These are phyloP conservation scores for Electrona antarctica DNA, from an alignment of 2,113 vertebrate species.

Conservation along the genomic window DNA sequence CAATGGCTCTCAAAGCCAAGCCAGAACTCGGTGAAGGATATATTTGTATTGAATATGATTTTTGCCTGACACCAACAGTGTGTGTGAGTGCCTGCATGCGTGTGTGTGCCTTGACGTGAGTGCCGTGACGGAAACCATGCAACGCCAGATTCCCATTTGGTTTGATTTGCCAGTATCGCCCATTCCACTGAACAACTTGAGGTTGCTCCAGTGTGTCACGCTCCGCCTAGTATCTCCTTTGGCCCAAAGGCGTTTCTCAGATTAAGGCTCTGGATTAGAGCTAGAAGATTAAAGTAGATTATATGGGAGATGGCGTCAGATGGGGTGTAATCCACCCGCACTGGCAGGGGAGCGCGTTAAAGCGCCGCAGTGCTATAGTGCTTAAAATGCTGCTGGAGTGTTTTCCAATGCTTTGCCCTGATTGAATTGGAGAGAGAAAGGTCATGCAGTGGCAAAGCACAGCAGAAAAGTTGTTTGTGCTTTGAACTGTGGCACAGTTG, in stretches of 20 bases:
- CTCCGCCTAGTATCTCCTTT: constrained; percentile 49
- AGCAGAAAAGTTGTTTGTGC: too few relatives aligned
- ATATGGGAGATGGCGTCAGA: constrained; percentile 68
- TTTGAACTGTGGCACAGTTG: too few relatives aligned
- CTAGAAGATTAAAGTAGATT: constrained; percentile 71
- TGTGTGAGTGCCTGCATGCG: constrained; percentile 7
- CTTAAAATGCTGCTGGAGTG: background rate
- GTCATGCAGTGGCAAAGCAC: background rate
- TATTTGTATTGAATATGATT: too few relatives aligned
- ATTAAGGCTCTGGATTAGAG: constrained; percentile 69
- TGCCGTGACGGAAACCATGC: too few relatives aligned
- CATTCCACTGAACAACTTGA: constrained; percentile 39
- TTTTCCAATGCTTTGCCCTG: too few relatives aligned
- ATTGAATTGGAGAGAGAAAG: too few relatives aligned
- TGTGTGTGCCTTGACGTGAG: background rate
- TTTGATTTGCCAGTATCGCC: constrained; percentile 18
- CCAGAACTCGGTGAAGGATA: too few relatives aligned
- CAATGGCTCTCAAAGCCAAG: too few relatives aligned
- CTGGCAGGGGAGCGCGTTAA: constrained; percentile 44
- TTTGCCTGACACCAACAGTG: background rate
- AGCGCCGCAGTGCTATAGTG: constrained; percentile 31
- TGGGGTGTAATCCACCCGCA: constrained; percentile 67
- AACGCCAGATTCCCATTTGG: too few relatives aligned
- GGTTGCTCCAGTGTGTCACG: constrained; percentile 26
- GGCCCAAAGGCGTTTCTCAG: constrained; percentile 65